Base-by-base conservation (phyloP, 2,113 vertebrate species). In the Aythya baeri region DNA sequence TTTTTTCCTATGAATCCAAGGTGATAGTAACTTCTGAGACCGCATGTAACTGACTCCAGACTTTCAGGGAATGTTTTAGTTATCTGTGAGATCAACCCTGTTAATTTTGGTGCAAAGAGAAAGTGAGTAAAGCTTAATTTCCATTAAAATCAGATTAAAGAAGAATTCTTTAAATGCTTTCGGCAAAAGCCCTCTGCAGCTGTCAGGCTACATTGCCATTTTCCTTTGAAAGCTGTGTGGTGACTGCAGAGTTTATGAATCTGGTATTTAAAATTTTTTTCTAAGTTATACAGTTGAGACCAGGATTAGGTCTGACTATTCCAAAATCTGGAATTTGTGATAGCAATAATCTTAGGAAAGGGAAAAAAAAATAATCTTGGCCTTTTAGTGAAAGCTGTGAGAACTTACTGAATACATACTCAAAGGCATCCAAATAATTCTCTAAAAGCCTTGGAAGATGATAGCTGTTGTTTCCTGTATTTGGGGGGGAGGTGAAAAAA, bases 71-170 rank as follows among this genome's bases (percentile, higher is more conserved):
- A 68, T 43, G 23, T 79, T 78, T 68, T 57, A 31, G 59, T 66
- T 71, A 41, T 58, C 38, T 2, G 1, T 62, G 50, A 81, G 50
- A 89, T 84, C 43, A 86, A 63, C 46, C 7, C 46, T 46, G 25
- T 84, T 84, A 63, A 63, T 89, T 93, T 91, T n/a, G 31, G 25
- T 67, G 31, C 73, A 91, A 67, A 59, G 3, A 52, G 73, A 77
- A 91, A 88, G 78, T 32, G 27, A 43, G 8, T 78, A 89, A 81
- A 86, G 41, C 52, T 89, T 84, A 44, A 84, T 94, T 89, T 94
- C 81, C 31, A 52, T 57, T 65, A 81, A 91, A 86, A 91, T 86
- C 86, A 86, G 83, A 66, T 96, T 94, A 90, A 81, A 78, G 65
- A 46, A 81, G 52, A 73, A 86, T 94, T 81, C 61, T 81, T 77